A percentile compares a stretch with the other conserved stretches of the same genome.
Conservation (phyloP, 1,140 invertebrate genomes). For the Achroia grisella region DNA sequence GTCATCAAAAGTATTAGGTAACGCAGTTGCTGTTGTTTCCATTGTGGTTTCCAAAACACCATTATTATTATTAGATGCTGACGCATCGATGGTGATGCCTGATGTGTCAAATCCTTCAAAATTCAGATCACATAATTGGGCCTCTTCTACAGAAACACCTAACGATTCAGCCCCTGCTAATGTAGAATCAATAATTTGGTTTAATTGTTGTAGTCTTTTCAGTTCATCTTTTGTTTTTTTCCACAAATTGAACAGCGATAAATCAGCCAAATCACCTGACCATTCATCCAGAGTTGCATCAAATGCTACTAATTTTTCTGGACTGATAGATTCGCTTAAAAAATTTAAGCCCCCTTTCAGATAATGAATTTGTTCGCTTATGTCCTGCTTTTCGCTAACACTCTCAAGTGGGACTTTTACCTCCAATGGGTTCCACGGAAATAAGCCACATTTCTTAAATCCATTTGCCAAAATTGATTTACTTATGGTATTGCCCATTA, state of each 20-base stretch:
- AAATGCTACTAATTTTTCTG: conserved; percentile 9
- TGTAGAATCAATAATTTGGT: conserved; percentile 8
- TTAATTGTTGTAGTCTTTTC: conserved; percentile 9
- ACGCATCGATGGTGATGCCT: conserved; percentile 9
- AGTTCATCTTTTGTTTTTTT: conserved; percentile 12
- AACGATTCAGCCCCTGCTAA: conserved; percentile 3
- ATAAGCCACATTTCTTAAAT: conserved; percentile 2
- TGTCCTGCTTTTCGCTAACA: conserved; percentile 7
- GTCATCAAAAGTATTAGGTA: conserved; percentile 16
- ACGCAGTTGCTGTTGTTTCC: conserved; percentile 15
- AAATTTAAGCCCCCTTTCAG: conserved; percentile 6
- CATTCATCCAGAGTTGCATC: conserved; percentile 11
- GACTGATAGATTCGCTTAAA: conserved; percentile 4
- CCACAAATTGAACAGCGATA: conserved; percentile 12
- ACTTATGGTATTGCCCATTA: conserved; percentile 3
- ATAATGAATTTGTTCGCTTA: conserved; percentile 7
- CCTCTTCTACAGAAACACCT: conserved; percentile 12
- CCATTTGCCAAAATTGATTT: conserved; percentile 7
- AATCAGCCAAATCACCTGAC: conserved; percentile 10
- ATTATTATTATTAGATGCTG: conserved; percentile 18
- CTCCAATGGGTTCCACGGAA: conserved; percentile 9
- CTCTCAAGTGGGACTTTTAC: conserved; percentile 7
- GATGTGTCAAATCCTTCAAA: conserved; percentile 7
- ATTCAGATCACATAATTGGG: conserved; percentile 1
- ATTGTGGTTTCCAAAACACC: conserved; percentile 16